A percentile compares a stretch with the other conserved stretches of the same genome.
Evolutionary conservation across 2,888 invertebrate genomes (phyloP).

Genomic region (Slavum lentiscoides): DNA sequence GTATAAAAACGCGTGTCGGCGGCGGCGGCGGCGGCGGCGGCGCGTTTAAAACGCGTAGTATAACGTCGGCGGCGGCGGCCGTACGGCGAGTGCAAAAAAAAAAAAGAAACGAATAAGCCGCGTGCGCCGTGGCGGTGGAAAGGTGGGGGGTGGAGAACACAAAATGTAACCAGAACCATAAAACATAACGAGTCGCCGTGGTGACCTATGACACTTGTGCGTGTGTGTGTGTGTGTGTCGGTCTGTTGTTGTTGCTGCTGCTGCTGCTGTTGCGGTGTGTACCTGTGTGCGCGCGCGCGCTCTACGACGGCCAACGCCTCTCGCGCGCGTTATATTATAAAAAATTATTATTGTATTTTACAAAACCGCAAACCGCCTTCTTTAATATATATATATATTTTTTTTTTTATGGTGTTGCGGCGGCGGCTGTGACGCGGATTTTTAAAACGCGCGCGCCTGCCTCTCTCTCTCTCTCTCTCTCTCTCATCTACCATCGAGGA

Average conservation of each 20-base stretch:
- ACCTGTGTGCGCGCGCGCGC: neutral
- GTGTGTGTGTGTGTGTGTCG: no score
- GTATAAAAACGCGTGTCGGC: no score
- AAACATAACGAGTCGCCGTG: conserved; percentile 49
- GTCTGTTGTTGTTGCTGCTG: conserved; percentile 18
- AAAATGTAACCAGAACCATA: conserved; percentile 52
- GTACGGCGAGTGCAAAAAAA: conserved; percentile 25
- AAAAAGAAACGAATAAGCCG: neutral
- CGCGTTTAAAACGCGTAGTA: conserved; percentile 19
- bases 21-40: neutral
- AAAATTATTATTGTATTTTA: neutral
- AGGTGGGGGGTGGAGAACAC: neutral
- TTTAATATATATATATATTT: no score
- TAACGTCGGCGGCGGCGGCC: conserved; percentile 16
- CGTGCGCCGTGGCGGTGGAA: no score
- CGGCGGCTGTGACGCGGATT: conserved; percentile 8
- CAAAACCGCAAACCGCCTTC: conserved; percentile 32
- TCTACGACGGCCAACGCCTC: conserved; percentile 48
- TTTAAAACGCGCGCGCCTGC: neutral
- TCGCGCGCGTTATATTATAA: neutral
- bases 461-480: no score
- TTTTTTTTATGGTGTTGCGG: conserved; percentile 16
- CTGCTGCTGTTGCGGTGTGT: conserved; percentile 1
- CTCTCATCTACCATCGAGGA: no score
- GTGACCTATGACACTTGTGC: conserved; percentile 44